Evolutionary conservation across 92 coral and sea anemone genomes (phyloP), one percentile per base, ranked within the genome.

Genomic region (Epizoanthus scotinus): DNA sequence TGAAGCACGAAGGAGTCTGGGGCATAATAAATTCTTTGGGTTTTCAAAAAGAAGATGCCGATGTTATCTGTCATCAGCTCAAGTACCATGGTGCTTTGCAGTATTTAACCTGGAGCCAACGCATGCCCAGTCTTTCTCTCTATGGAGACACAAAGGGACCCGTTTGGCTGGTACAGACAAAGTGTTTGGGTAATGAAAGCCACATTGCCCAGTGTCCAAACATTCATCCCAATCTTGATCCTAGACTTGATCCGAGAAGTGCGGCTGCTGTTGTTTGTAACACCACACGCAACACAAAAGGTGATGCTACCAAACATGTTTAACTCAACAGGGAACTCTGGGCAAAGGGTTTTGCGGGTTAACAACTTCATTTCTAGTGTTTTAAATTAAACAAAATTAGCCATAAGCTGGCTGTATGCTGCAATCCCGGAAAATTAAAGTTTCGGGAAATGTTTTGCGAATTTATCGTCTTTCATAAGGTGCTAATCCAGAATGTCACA

Each of bases 1-100:
- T 63, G 40, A 29, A 63, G 40, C 38, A 26, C 34, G 67, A 36
- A 21, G 67, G 67, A 17, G 67, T 63, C 13, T 63, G 67, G 67
- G 67, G 40, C 40, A 34, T 6, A 34, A 6, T 34, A 34, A 0
- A 34, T 34, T 34, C 17, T 10, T 0, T 0, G 19, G n/a, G 26
- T 13, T 4, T 12, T 36, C 26, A 0, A n/a, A 7, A 4, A 17
- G 40, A 17, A 21, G 19, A 6, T 21, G 67, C 9, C 13, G 67
- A 63, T 63, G 67, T 63, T 6, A 21, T 26, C 19, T 63, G 67
- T 63, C 67, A 38, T 12, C 67, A 63, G 67, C n/a, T 63, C 8
- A 36, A 36, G 5, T 26, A 63, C 27, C 26, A 0, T 19, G 40
- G n/a, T 36, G 26, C 40, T 34, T 34, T 36, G 67, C 67, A 25